Percentiles rank a stretch among this genome's conserved stretches.
Evolutionary conservation across 2,113 vertebrate genomes (phyloP).

Genomic region (Clupea harengus): DNA sequence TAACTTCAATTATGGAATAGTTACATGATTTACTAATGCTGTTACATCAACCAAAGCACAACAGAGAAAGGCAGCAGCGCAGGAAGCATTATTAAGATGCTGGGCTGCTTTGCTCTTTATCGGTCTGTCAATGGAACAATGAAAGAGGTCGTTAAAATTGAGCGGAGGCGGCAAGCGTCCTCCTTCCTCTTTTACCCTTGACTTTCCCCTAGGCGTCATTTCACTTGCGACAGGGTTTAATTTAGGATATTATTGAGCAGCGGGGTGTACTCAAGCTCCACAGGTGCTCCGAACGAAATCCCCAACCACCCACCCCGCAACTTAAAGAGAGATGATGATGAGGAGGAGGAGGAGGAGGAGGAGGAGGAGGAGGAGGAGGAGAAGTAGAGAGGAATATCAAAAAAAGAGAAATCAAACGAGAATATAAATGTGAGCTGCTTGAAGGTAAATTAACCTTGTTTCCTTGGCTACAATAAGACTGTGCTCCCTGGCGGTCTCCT

Average conservation of each 20-base stretch:
- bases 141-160: slow-evolving; percentile 6
- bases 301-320: background rate
- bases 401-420: background rate
- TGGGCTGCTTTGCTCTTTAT: background rate
- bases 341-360: background rate
- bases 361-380: background rate
- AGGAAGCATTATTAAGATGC: background rate
- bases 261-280: background rate
- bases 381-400: background rate
- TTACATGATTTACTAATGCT: slow-evolving; percentile 12
- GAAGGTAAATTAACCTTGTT: background rate
- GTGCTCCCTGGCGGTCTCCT: background rate
- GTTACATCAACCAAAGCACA: slow-evolving; percentile 14
- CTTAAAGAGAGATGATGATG: background rate
- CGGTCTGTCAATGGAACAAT: slow-evolving; percentile 10
- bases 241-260: slow-evolving; percentile 62
- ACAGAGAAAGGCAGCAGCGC: background rate
- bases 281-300: background rate
- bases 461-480: slow-evolving; percentile 6
- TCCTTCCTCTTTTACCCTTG: slow-evolving; percentile 51
- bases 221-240: slow-evolving; percentile 62
- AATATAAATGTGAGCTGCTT: background rate
- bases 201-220: slow-evolving; percentile 60
- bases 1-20: background rate
- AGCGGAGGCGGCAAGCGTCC: background rate